A percentile compares a stretch with the other conserved stretches of the same genome.
Evolutionary conservation across 2,888 invertebrate species (phyloP).

Genomic region (Himalopsyche japonica): DNA sequence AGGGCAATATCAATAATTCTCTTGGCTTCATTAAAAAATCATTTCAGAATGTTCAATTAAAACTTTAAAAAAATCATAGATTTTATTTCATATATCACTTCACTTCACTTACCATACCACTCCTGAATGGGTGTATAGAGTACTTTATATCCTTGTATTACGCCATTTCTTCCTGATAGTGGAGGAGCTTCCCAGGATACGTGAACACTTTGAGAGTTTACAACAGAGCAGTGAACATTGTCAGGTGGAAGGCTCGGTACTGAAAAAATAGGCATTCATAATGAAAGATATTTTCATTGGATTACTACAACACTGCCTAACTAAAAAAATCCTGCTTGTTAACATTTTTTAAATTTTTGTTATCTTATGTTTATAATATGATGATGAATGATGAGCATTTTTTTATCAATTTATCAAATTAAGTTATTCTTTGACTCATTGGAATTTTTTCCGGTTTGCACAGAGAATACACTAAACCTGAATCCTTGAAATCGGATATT

Average conservation of each 20-base stretch:
- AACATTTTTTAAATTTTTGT: too few relatives aligned
- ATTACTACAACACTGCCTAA: too few relatives aligned
- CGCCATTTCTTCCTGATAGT: conserved; percentile 79
- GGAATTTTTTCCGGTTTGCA: too few relatives aligned
- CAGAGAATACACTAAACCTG: too few relatives aligned
- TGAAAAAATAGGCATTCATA: too few relatives aligned
- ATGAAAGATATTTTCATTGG: too few relatives aligned
- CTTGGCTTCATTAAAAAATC: neutral
- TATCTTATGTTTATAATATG: too few relatives aligned
- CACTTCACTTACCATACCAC: conserved; percentile 70
- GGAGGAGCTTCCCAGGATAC: conserved; percentile 86
- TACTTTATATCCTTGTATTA: conserved; percentile 83
- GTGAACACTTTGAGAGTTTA: conserved; percentile 82
- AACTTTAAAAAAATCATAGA: neutral
- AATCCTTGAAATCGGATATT: too few relatives aligned
- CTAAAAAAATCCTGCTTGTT: too few relatives aligned
- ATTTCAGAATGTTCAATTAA: neutral
- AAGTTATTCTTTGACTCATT: too few relatives aligned
- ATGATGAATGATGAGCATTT: too few relatives aligned
- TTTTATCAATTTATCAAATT: too few relatives aligned
- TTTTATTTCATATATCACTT: neutral
- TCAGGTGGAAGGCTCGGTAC: conserved; percentile 87
- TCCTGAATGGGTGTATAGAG: conserved; percentile 78
- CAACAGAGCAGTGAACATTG: conserved; percentile 77
- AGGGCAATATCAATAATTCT: neutral